Base-by-base conservation (phyloP, 2,113 vertebrate species). In the Peromyscus polionotus region DNA sequence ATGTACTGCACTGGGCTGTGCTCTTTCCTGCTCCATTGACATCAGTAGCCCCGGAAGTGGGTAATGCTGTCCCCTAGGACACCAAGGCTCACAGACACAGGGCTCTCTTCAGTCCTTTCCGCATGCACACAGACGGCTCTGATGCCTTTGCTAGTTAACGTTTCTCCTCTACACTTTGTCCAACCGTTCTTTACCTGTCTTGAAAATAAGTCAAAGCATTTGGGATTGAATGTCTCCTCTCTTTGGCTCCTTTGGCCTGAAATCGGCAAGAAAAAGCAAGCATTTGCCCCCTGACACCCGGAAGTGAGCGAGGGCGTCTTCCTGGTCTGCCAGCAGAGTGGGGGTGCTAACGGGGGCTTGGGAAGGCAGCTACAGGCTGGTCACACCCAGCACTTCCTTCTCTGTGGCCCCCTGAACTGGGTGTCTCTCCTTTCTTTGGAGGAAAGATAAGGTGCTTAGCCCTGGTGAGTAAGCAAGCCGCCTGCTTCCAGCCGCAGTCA, bases 1-100 rank as follows among this genome's bases (percentile, higher is more conserved):
- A 51, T 33, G 45, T 11, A 54, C 16, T 7, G 0, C 7, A 57
- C 19, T n/a, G 14, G 39, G n/a, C 51, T 0, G 0, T 2, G 10
- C 57, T 88, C 73, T 45, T 33, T n/a, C 42, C 28, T 76, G 7
- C 17, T 67, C 6, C 1, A 12, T 31, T 33, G 72, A 61, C 39
- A 39, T 33, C 86, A 31, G 1, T 13, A 68, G 17, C 54, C 7
- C 31, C 22, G 65, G 36, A 88, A n/a, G 26, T 22, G 45, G 77
- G 22, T 36, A 36, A 0, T 48, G 12, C 72, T 83, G 54, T 85
- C 13, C 92, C 57, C 42, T 28, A 92, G 76, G 76, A 76, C 39
- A 13, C 26, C 0, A 16, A 88, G 70, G 42, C 59, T 59, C 24
- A 1, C 1, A 48, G 33, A 81, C 0, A 1, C 57, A 17, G 17